phyloP scores from a whole-genome alignment of 2,113 vertebrate genomes.

The Tapirus terrestris region DNA sequence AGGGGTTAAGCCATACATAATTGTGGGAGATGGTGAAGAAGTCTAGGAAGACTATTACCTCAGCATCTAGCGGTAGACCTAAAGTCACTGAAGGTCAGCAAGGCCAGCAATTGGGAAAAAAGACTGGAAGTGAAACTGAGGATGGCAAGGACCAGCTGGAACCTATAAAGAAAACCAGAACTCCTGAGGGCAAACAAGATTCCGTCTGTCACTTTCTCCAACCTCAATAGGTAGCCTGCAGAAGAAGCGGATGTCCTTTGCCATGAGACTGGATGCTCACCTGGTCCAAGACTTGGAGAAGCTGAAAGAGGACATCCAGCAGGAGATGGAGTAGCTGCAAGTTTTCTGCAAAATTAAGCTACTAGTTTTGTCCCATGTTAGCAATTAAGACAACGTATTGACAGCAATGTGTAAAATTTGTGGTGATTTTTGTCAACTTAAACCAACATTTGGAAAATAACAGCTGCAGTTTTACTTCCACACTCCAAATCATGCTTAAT shows the following conservation, averaged over 20 bases:
- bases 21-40: no score
- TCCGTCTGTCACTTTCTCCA: background rate
- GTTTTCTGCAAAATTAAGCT: background rate
- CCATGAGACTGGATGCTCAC: background rate
- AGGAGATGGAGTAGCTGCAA: background rate
- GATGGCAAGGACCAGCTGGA: background rate
- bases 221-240: background rate
- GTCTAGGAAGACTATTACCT: background rate
- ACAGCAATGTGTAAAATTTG: rapidly evolving
- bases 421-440: background rate
- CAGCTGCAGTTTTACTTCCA: background rate
- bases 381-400: background rate
- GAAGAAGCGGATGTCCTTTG: background rate
- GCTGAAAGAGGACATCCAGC: background rate
- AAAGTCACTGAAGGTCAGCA: background rate
- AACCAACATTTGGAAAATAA: background rate
- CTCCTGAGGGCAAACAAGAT: no score
- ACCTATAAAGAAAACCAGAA: background rate
- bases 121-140: background rate
- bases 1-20: background rate
- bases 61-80: background rate
- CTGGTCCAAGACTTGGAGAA: background rate
- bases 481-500: background rate
- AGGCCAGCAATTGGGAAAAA: background rate
- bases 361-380: no score